These are phyloP conservation scores for Cantharis lateralis DNA, from an alignment of 2,888 invertebrate genomes.

Conservation along the genomic window DNA sequence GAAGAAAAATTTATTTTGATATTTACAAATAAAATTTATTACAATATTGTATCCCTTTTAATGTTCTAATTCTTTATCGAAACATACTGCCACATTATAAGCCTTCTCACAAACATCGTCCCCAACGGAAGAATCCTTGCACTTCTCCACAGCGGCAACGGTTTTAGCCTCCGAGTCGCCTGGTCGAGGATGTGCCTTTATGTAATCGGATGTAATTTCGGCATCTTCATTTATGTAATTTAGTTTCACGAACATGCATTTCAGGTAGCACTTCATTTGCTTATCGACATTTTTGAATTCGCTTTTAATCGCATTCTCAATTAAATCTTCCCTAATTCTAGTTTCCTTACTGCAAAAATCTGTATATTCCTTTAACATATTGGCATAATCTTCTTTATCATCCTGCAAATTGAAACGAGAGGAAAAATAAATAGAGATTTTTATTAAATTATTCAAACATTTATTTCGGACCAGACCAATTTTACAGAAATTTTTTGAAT, in stretches of 20 bases:
- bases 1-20: not conserved
- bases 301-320: not conserved
- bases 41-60: not conserved
- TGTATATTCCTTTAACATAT: slow-evolving; percentile 18
- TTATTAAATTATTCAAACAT: too few species aligned
- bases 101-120: slow-evolving; percentile 45
- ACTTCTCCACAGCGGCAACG: slow-evolving; percentile 51
- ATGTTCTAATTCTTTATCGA: slow-evolving; percentile 22
- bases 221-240: slow-evolving; percentile 52
- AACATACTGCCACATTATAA: slow-evolving; percentile 35
- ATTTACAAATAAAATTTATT: not conserved
- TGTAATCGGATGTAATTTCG: slow-evolving; percentile 40
- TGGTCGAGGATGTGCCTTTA: slow-evolving; percentile 53
- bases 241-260: slow-evolving; percentile 58
- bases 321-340: not conserved
- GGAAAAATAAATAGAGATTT: not conserved
- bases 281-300: slow-evolving; percentile 51
- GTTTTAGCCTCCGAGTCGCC: slow-evolving; percentile 54
- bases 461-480: not conserved
- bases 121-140: slow-evolving; percentile 50
- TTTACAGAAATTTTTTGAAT: not conserved
- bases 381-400: not conserved
- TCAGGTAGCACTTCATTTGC: slow-evolving; percentile 56
- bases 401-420: not conserved
- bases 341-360: slow-evolving; percentile 29